Evolutionary conservation across 2,888 invertebrate genomes (phyloP), one percentile per base, ranked within the genome.

Genomic region (Allacma fusca): DNA sequence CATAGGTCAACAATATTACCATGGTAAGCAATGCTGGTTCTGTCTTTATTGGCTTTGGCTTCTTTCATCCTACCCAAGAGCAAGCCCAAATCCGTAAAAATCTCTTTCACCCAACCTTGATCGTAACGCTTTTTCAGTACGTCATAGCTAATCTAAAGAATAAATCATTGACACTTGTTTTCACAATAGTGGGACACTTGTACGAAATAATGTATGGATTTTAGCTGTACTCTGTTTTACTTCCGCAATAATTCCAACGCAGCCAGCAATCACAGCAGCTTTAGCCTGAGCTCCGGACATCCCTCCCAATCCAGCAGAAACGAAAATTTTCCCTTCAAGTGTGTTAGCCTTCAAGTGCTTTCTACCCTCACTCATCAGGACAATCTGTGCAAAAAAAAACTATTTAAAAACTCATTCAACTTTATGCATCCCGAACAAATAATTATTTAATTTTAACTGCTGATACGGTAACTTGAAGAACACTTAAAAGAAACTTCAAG

Each of bases 271-370:
- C 50, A 89, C 88, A 1, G 90, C 89, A 0, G 91, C 90, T 85
- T 91, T 91, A 1, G 90, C 89, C 85, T 91, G 91, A 0, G 91
- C 91, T 0, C 91, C 91, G 81, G 89, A 89, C 90, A 90, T 90
- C 16, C 90, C 90, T 13, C 90, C 91, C 2, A 91, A 86, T 0
- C 91, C 91, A 1, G 90, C 89, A 0, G 89, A 89, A 29, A 91
- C 86, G 82, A 89, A 90, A 23, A 89, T 89, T 85, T 88, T 89
- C 50, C 90, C 90, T 1, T 86, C 85, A 80, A 91, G 84, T 74
- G 88, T 86, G 59, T 87, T 85, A 0, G 85, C 81, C 0, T 87
- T 86, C 50, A 90, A 85, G 82, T 90, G 89, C 80, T 89, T 89
- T 75, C 90, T 85, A 4, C 89, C 90, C 16, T 90, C 90, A 85